Base-by-base conservation (phyloP, 1,140 invertebrate species). In the Aphelenchoides fujianensis region DNA sequence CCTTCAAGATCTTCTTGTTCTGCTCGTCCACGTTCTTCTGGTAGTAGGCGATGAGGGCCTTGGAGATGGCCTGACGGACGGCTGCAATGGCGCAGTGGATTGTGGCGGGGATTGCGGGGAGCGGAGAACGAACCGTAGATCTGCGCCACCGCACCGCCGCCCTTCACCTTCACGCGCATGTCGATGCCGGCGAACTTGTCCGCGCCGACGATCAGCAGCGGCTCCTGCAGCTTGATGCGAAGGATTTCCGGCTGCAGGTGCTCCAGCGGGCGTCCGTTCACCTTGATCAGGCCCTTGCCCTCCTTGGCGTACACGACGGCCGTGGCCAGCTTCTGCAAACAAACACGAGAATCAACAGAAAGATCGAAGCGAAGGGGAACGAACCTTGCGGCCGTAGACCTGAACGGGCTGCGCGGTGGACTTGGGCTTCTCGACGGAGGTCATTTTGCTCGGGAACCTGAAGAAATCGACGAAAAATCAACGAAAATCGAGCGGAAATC, bases 21-120 rank as follows among this genome's bases (percentile, higher is more conserved):
- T 95, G 94, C 88, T 99, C 97, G 87, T 99, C 97, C 75, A 98
- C 94, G 89, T 95, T 95, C 89, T 99, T 99, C 88, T 98, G 96
- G 86, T 97, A 98, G 86, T 95, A 99, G 64, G 97, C 92, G 64
- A 99, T 94, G 2, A 98, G 87, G 74, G 94, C 91, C 86, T 98
- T 98, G 41, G 95, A 95, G 84, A 99, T 94, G 35, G 96, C 94
- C 88, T 99, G 96, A 86, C 63, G 63, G 34, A 66, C 53, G 31
- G 63, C 63, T 66, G 7, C 37, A 66, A 66, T 9, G 19, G n/a
- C 5, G 5, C 28, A 23, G 34, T 59, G 23, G 12, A 66, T 19
- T n/a, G 3, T 5, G 23, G 28, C 9, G 35, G 9, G 28, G 59
- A 64, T 1, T 63, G 9, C 16, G 31, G n/a, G n/a, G n/a, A n/a